These are phyloP conservation scores for Zaprionus ghesquierei DNA, from an alignment of 1,140 invertebrate genomes.

Conservation along the genomic window DNA sequence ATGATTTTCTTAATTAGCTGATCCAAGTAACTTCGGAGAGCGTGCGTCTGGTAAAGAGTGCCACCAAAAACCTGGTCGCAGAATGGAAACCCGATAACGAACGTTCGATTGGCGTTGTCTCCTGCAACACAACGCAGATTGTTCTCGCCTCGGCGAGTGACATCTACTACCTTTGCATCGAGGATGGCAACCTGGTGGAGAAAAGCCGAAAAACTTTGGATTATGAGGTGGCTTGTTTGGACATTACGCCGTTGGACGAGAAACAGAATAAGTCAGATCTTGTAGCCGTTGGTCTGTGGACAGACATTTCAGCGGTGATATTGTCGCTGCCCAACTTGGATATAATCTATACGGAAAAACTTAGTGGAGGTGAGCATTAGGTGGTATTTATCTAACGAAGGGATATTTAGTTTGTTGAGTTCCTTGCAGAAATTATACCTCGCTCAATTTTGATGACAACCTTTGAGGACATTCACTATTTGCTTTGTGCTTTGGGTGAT, in stretches of 20 bases:
- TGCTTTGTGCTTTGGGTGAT: slow-evolving; percentile 97
- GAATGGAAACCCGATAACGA: slow-evolving; percentile 92
- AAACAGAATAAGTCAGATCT: slow-evolving; percentile 87
- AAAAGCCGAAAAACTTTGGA: slow-evolving; percentile 82
- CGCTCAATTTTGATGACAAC: slow-evolving; percentile 96
- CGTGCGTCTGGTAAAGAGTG: slow-evolving; percentile 87
- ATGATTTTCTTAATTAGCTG: slow-evolving; percentile 34
- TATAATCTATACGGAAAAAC: slow-evolving; percentile 91
- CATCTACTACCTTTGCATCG: slow-evolving; percentile 94
- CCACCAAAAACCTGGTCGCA: slow-evolving; percentile 87
- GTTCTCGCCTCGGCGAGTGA: slow-evolving; percentile 94
- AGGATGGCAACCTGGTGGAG: slow-evolving; percentile 86
- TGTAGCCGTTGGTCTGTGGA: slow-evolving; percentile 98
- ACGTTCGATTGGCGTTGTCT: slow-evolving; percentile 93
- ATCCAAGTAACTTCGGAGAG: slow-evolving; percentile 89
- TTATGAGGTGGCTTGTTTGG: slow-evolving; percentile 96
- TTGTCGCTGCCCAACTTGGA: slow-evolving; percentile 90
- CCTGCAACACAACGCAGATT: slow-evolving; percentile 92
- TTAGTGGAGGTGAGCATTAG: slow-evolving; percentile 87
- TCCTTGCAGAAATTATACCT: slow-evolving; percentile 93
- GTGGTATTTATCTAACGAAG: not conserved
- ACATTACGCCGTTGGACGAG: slow-evolving; percentile 92
- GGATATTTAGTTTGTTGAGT: not conserved
- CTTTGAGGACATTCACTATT: slow-evolving; percentile 95
- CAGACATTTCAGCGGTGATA: slow-evolving; percentile 96